phyloP scores from a whole-genome alignment of 2,113 vertebrate species.

The Nettapus auritus region DNA sequence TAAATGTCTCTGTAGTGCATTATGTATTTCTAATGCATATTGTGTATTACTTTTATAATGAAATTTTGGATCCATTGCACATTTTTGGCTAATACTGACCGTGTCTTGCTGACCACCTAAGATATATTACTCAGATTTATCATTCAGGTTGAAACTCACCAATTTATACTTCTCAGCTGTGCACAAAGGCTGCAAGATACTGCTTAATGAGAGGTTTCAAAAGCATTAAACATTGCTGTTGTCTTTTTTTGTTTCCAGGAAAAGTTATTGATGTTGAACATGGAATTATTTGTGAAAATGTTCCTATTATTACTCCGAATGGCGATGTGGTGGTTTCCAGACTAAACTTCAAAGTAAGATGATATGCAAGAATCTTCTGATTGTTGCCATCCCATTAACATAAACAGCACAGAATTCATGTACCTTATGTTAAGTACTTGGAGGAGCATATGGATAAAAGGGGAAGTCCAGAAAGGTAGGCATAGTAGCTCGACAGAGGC shows the following conservation, averaged over 20 bases:
- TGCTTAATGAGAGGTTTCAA: neutral
- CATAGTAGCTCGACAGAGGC: conserved; percentile 68
- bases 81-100: neutral
- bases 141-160: neutral
- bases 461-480: conserved; percentile 79
- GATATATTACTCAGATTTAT: neutral
- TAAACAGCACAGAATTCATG: conserved; percentile 76
- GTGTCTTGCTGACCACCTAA: neutral
- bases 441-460: conserved; percentile 75
- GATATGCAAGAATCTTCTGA: conserved; percentile 79
- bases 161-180: neutral
- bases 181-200: neutral
- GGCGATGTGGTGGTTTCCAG: conserved; percentile 96
- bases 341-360: conserved; percentile 93
- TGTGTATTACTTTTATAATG: neutral
- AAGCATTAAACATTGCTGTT: neutral
- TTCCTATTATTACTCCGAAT: conserved; percentile 97
- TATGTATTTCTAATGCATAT: neutral
- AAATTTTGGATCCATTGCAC: neutral
- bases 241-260: conserved; percentile 75
- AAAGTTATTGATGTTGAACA: conserved; percentile 95
- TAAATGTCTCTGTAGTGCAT: neutral
- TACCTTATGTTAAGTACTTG: conserved; percentile 77
- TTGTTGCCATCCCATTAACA: conserved; percentile 77
- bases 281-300: conserved; percentile 96